These are phyloP conservation scores for Agrotis ipsilon DNA, from an alignment of 2,888 invertebrate genomes.

Conservation along the genomic window DNA sequence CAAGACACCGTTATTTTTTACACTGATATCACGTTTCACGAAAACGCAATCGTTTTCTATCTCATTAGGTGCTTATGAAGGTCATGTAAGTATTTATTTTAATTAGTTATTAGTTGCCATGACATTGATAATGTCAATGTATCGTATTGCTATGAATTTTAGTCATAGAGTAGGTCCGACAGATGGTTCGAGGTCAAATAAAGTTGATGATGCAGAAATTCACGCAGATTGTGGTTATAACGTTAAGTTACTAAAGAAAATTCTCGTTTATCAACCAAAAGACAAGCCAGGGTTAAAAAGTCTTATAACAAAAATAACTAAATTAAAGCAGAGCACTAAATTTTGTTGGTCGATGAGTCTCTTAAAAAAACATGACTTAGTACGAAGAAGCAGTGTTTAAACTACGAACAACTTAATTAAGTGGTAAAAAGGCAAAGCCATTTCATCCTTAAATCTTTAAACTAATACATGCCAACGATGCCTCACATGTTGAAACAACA, in stretches of 20 bases:
- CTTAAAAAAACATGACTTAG: not conserved
- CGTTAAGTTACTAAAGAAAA: not conserved
- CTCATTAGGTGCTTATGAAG: conserved; percentile 63
- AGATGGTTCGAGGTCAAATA: conserved; percentile 2
- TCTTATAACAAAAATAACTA: not conserved
- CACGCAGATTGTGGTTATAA: not conserved
- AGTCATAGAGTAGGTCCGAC: conserved; percentile 62
- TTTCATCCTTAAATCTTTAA: conserved; percentile 10
- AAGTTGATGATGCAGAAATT: conserved; percentile 2
- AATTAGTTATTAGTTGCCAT: conserved; percentile 67
- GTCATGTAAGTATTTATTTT: conserved; percentile 63
- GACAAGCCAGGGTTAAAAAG: not conserved
- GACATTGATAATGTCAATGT: conserved; percentile 68
- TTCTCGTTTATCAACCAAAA: not conserved
- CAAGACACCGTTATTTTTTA: conserved; percentile 56
- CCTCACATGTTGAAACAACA: conserved; percentile 48
- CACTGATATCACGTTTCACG: conserved; percentile 63
- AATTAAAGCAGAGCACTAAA: not conserved
- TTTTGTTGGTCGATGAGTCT: not conserved
- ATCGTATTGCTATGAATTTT: conserved; percentile 53
- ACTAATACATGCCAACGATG: conserved; percentile 25
- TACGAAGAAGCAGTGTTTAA: not conserved
- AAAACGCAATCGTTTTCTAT: conserved; percentile 63
- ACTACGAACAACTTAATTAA: not conserved
- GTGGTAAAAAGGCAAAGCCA: not conserved